Conservation (phyloP, 1,140 invertebrate species). For the Formica selysi region DNA sequence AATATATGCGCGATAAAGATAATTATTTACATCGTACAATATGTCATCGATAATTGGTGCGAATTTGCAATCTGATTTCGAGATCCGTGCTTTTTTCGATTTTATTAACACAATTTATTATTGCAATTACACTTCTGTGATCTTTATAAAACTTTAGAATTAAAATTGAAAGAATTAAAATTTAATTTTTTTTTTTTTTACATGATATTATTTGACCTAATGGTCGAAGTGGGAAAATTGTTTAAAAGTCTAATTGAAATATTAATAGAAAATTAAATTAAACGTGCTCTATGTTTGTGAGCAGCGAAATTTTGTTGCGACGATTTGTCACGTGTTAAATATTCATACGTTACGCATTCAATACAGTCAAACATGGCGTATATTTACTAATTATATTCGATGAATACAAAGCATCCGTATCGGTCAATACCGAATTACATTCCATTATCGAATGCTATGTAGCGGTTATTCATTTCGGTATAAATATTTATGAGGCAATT, state of each 20-base stretch:
- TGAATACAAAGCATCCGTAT: slow-evolving; percentile 37
- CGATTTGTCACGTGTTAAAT: slow-evolving; percentile 37
- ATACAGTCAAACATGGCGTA: slow-evolving; percentile 28
- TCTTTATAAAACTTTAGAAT: background rate
- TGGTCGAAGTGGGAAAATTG: background rate
- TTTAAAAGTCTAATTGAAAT: slow-evolving; percentile 3
- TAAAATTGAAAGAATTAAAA: background rate
- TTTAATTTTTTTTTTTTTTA: too few species aligned
- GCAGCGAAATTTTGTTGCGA: background rate
- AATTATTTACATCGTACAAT: background rate
- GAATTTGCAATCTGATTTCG: background rate
- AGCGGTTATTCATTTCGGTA: background rate
- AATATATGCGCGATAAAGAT: background rate
- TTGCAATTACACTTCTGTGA: background rate
- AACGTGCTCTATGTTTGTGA: background rate
- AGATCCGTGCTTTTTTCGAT: background rate
- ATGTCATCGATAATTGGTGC: background rate
- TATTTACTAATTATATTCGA: slow-evolving; percentile 49
- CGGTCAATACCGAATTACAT: slow-evolving; percentile 43
- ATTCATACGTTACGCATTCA: slow-evolving; percentile 1
- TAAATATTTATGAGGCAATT: slow-evolving; percentile 48
- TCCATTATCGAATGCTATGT: slow-evolving; percentile 1
- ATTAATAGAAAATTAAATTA: slow-evolving; percentile 26
- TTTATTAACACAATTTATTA: background rate
- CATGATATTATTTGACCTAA: background rate